Evolutionary conservation across 2,888 invertebrate species (phyloP), one percentile per base, ranked within the genome.

Genomic region (Hypsopygia costalis): DNA sequence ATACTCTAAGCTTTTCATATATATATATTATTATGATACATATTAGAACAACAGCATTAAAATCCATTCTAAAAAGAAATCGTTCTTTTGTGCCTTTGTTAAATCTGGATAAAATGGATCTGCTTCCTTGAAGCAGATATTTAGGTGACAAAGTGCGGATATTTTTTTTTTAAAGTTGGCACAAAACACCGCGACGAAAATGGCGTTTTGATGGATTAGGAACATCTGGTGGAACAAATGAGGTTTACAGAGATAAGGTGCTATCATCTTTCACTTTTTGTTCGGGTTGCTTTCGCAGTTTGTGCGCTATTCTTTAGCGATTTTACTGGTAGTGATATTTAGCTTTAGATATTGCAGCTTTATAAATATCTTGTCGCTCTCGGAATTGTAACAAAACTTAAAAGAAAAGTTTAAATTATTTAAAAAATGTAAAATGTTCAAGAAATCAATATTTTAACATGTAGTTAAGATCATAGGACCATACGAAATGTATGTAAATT

Each of bases 181-280:
- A 51, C 49, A 49, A 49, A 49, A 50, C 47, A 41, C 40, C 36
- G 46, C 44, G 44, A 54, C 49, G 43, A 49, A 57, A 62, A 61
- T 59, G 53, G 50, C 62, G 43, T 57, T 60, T 61, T 65, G 72
- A 77, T 75, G 65, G 69, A 78, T 74, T 65, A 59, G 56, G 45
- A 65, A 65, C 74, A 74, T 77, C 75, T 74, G 76, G 62, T 62
- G 54, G 58, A 58, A 62, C 72, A 73, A 74, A 76, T 69, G 75
- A 73, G 72, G 64, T 67, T 64, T 60, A 58, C 58, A 51, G 47
- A 74, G 77, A 77, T 77, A 78, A 73, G 72, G 68, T 63, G 53
- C 55, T 51, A 51, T 60, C 73, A 75, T 74, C 60, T 64, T 63
- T 76, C 71, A 68, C 65, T 61, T 69, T 70, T 68, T 66, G 69